Evolutionary conservation across 2,113 vertebrate genomes (phyloP).

Genomic region (Triplophysa tibetana): DNA sequence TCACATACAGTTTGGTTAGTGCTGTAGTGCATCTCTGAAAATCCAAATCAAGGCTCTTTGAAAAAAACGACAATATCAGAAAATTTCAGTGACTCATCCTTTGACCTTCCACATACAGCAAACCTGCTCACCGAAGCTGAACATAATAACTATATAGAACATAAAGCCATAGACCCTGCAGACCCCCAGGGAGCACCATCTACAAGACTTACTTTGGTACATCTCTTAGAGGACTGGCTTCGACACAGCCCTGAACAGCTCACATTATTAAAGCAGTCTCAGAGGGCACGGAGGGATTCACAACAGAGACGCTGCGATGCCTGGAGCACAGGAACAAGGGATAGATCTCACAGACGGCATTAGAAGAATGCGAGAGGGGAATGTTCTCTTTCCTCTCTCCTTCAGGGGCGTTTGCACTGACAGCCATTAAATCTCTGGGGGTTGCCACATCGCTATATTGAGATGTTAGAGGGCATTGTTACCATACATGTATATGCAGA

Average conservation of each 20-base stretch:
- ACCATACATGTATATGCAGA: not conserved
- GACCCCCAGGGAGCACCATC: not conserved
- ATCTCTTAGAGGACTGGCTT: not conserved
- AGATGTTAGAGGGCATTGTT: not conserved
- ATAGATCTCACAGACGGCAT: not conserved
- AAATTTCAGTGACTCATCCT: not conserved
- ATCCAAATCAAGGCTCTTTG: not conserved
- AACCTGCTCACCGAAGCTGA: conserved; percentile 7
- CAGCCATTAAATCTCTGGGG: not conserved
- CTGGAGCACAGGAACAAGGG: not conserved
- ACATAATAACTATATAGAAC: not conserved
- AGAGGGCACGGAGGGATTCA: conserved; percentile 14
- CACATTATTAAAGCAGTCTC: conserved; percentile 18
- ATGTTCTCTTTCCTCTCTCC: conserved; percentile 2
- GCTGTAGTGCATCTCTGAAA: no score
- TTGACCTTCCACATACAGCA: conserved; percentile 3
- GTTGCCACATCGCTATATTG: not conserved
- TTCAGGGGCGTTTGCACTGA: not conserved
- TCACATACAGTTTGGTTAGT: no score
- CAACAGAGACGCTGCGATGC: conserved; percentile 12
- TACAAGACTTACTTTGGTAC: conserved; percentile 4
- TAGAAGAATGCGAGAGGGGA: conserved; percentile 15
- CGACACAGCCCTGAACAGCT: conserved; percentile 2
- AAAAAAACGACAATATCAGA: not conserved
- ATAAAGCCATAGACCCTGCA: not conserved